A percentile compares a stretch with the other conserved stretches of the same genome.
These are phyloP conservation scores for Latrodectus elegans DNA, from an alignment of 2,888 invertebrate genomes.

Conservation along the genomic window DNA sequence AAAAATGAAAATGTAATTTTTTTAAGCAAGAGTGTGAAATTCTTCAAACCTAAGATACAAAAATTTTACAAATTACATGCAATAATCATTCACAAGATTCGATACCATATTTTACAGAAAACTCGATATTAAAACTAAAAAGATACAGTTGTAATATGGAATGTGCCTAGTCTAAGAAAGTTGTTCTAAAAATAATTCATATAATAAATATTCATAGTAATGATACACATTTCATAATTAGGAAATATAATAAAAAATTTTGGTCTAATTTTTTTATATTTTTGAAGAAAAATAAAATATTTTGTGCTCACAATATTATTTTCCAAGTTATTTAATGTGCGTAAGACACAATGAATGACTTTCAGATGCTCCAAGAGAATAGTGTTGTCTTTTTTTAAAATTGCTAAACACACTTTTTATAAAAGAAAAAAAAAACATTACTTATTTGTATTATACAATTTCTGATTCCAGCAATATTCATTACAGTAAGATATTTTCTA, in stretches of 20 bases:
- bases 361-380: not conserved
- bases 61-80: not conserved
- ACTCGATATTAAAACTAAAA: not conserved
- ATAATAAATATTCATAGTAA: not conserved
- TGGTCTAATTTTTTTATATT: not conserved
- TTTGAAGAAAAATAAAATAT: not conserved
- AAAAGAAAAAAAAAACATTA: too few species aligned
- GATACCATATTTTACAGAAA: not conserved
- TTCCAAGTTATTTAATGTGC: not conserved
- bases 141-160: not conserved
- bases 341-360: not conserved
- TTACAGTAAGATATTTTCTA: too few species aligned
- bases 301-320: too few species aligned
- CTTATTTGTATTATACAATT: too few species aligned
- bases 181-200: not conserved
- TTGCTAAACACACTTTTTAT: too few species aligned
- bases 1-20: not conserved
- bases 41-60: not conserved
- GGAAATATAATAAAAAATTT: not conserved
- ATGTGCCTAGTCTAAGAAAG: not conserved
- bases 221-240: not conserved
- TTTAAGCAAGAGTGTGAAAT: not conserved
- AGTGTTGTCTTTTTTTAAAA: too few species aligned
- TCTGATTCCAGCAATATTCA: too few species aligned
- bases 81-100: not conserved